Evolutionary conservation across 2,888 invertebrate species (phyloP), one percentile per base, ranked within the genome.

Genomic region (Stenolophus ochropezus): DNA sequence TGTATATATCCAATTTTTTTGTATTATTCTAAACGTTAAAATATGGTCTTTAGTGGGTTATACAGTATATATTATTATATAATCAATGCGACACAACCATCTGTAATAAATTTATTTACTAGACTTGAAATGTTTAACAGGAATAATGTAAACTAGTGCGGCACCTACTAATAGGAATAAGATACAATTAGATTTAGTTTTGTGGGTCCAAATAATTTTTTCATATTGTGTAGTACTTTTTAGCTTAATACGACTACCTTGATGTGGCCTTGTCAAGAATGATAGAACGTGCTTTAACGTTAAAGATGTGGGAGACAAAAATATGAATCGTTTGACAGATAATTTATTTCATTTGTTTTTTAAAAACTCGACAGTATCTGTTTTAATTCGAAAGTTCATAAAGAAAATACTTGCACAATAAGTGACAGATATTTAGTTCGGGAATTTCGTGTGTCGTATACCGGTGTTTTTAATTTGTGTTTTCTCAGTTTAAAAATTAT

Each of bases 81-180:
- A 89, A 89, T 88, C 87, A 84, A 86, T 86, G 86, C 85, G 84
- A 86, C 86, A 86, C 85, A 86, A 88, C 87, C 89, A 89, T 88
- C 88, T 89, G 89, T 88, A 88, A 87, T 87, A 81, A 81, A 81
- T 81, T 56, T 81, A 81, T 81, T 81, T 81, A 81, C 56, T 73
- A 80, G 56, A 23, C 18, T 73, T 73, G 27, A 73, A 56, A 42
- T 80, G 69, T 56, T 73, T 80, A 53, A 80, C 73, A 33, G 21
- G 56, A 79, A 53, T 80, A 73, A 27, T 20, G 20, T 27, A 47
- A 73, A 73, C 56, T 56, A 21, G 73, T 42, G 56, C 8, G 14
- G 25, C 18, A 53, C 51, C 53, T 75, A 25, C 27, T 75, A 61
- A 14, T 18, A 11, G 47, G 77, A 11, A 47, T 77, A n/a, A n/a